Percentiles rank a stretch among this genome's conserved stretches.
phyloP scores from a whole-genome alignment of 2,797 vertebrate genomes.

The Thripadectes ignobilis region DNA sequence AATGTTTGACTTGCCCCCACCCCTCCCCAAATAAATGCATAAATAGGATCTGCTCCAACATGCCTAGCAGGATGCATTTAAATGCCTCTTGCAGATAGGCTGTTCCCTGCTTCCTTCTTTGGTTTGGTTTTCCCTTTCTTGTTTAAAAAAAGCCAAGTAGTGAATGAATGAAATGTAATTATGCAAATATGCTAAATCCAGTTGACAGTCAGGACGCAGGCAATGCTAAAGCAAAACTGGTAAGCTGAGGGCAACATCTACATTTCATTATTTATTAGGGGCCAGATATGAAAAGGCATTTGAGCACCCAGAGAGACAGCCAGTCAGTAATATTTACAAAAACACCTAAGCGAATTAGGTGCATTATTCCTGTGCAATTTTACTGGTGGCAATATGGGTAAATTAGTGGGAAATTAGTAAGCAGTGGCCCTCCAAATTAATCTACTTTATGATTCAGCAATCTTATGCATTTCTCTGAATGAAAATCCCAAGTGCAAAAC shows the following conservation, averaged over 20 bases:
- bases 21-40: not conserved
- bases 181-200: slow-evolving; percentile 44
- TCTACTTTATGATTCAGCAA: not conserved
- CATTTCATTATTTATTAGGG: slow-evolving; percentile 49
- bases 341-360: not conserved
- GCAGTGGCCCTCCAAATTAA: not conserved
- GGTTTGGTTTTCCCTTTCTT: slow-evolving; percentile 42
- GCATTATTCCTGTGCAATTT: not conserved
- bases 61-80: slow-evolving; percentile 60
- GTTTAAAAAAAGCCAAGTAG: not conserved
- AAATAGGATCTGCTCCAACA: slow-evolving; percentile 49
- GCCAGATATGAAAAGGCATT: slow-evolving; percentile 15
- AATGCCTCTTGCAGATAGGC: slow-evolving; percentile 31
- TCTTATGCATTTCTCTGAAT: not conserved
- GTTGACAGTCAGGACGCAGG: slow-evolving; percentile 16
- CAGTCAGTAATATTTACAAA: not conserved
- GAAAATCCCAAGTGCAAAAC: not conserved
- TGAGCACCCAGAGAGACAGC: not conserved
- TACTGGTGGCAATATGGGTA: not conserved
- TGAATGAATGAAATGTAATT: slow-evolving; percentile 62
- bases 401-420: not conserved
- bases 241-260: slow-evolving; percentile 54
- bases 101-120: slow-evolving; percentile 29
- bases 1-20: not conserved
- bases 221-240: slow-evolving; percentile 28